Evolutionary conservation across 2,797 vertebrate genomes (phyloP).

Genomic region (Smutsia temminckii): DNA sequence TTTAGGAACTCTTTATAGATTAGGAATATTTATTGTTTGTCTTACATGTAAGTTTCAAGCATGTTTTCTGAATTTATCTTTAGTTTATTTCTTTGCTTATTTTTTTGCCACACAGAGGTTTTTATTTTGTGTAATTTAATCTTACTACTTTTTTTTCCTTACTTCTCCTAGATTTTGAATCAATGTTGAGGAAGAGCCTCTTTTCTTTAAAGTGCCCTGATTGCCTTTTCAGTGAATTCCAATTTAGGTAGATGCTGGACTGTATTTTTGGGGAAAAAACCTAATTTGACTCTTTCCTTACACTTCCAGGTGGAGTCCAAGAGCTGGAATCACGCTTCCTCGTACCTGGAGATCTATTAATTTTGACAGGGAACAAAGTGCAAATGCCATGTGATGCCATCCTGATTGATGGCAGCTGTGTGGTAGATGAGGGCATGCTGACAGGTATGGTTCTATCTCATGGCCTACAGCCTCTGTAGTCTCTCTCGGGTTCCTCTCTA

Average conservation of each 20-base stretch:
- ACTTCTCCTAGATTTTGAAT: constrained; percentile 20
- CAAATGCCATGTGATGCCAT: constrained; percentile 87
- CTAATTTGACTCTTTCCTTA: constrained; percentile 45
- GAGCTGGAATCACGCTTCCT: constrained; percentile 83
- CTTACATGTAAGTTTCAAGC: neutral
- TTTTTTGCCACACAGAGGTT: neutral
- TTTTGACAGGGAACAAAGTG: constrained; percentile 81
- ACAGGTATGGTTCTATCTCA: constrained; percentile 81
- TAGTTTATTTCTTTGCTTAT: neutral
- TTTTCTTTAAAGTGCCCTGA: neutral
- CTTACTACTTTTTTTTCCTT: neutral
- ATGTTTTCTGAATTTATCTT: constrained; percentile 20
- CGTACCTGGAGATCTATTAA: constrained; percentile 86
- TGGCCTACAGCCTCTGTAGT: neutral
- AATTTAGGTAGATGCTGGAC: neutral
- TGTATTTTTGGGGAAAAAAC: neutral
- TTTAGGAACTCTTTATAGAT: neutral
- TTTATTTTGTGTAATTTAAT: neutral
- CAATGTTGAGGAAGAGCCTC: neutral
- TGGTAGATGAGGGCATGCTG: constrained; percentile 88
- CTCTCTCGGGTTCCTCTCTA: neutral
- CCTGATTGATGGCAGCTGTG: constrained; percentile 84
- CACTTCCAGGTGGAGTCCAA: constrained; percentile 78
- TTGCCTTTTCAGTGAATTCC: constrained; percentile 22
- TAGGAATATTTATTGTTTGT: neutral